phyloP scores from a whole-genome alignment of 2,113 vertebrate genomes.

The Labeo rohita region DNA sequence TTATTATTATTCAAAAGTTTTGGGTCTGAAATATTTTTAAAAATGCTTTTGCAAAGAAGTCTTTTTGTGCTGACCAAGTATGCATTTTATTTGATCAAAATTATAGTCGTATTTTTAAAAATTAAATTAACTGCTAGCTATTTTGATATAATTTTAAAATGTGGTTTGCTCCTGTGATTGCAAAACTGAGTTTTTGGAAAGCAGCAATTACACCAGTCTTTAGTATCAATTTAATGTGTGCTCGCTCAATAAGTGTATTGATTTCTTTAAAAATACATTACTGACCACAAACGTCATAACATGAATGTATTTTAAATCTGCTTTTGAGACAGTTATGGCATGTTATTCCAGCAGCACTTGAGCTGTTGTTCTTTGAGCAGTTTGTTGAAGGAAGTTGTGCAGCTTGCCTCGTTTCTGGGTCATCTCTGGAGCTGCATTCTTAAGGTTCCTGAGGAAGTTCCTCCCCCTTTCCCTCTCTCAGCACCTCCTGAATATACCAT shows the following conservation, averaged over 20 bases:
- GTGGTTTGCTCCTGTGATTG: background rate
- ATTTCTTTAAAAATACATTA: background rate
- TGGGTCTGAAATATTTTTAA: background rate
- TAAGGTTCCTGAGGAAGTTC: constrained; percentile 69
- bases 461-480: constrained; percentile 40
- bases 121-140: background rate
- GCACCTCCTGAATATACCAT: background rate
- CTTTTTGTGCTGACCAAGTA: background rate
- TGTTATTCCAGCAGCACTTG: background rate
- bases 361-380: constrained; percentile 49
- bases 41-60: background rate
- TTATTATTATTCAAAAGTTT: background rate
- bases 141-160: background rate
- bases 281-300: background rate
- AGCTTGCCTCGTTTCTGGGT: constrained; percentile 53
- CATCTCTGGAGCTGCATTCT: constrained; percentile 62
- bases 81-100: background rate
- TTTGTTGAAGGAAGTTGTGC: background rate
- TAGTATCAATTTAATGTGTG: background rate
- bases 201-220: background rate
- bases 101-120: no score
- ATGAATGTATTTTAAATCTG: background rate
- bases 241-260: background rate
- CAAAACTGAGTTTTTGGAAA: background rate
- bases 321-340: background rate